A percentile compares a stretch with the other conserved stretches of the same genome.
phyloP scores from a whole-genome alignment of 2,113 vertebrate species.

The Carollia perspicillata region DNA sequence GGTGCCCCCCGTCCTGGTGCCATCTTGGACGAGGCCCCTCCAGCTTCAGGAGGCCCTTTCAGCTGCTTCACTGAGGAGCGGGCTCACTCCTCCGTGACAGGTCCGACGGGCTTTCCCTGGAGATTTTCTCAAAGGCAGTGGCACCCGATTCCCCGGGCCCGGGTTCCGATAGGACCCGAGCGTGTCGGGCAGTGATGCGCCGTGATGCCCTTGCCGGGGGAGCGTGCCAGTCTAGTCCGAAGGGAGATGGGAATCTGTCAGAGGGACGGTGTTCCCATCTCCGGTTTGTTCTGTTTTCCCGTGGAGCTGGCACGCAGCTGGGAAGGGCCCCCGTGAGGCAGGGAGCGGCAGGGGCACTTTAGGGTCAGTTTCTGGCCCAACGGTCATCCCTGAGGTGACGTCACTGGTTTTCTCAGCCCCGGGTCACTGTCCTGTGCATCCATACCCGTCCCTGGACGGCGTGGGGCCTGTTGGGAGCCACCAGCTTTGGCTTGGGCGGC shows the following conservation, averaged over 20 bases:
- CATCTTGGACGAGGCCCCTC: rapidly evolving
- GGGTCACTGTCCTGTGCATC: not conserved
- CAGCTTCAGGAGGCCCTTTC: not conserved
- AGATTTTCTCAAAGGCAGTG: not conserved
- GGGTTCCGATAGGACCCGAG: rapidly evolving
- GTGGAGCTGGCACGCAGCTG: rapidly evolving
- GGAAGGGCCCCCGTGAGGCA: not conserved
- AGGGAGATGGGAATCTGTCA: not conserved
- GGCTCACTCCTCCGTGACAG: not conserved
- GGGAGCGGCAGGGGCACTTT: rapidly evolving
- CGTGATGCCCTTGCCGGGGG: rapidly evolving
- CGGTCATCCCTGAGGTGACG: rapidly evolving
- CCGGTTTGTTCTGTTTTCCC: not conserved
- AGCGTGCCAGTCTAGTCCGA: not conserved
- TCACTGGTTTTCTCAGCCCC: too few relatives aligned
- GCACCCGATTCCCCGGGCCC: not conserved
- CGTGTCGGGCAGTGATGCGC: not conserved
- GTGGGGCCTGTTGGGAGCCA: rapidly evolving
- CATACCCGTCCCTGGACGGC: rapidly evolving
- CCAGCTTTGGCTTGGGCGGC: too few relatives aligned
- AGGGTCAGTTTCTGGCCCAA: too few relatives aligned
- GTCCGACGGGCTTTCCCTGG: not conserved
- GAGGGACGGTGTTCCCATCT: not conserved
- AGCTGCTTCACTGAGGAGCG: rapidly evolving
- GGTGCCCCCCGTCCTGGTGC: rapidly evolving